A percentile compares a stretch with the other conserved stretches of the same genome.
phyloP scores from a whole-genome alignment of 23 tunicate genomes.

The Botrylloides violaceus region DNA sequence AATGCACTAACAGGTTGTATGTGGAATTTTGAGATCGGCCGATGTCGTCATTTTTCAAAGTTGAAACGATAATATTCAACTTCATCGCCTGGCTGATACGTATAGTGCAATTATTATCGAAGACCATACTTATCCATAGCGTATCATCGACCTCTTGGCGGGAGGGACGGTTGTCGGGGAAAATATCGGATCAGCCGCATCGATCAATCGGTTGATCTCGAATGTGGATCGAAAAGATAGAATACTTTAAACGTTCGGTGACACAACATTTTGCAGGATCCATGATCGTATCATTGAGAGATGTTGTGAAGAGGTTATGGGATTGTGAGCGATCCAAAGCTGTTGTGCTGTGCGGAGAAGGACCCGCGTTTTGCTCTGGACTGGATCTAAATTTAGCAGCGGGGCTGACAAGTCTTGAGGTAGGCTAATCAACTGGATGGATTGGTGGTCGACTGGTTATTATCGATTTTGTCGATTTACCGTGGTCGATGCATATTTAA shows the following conservation, averaged over 20 bases:
- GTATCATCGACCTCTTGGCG: no score
- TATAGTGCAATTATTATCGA: no score
- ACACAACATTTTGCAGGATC: constrained; percentile 20
- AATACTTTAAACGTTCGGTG: no score
- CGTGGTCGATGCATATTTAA: neutral
- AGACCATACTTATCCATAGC: no score
- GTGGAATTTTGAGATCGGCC: neutral
- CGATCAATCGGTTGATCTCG: no score
- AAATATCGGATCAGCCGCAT: no score
- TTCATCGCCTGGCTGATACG: no score
- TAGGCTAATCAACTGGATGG: neutral
- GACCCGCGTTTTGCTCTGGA: constrained; percentile 47
- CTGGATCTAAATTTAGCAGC: constrained; percentile 28
- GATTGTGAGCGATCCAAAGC: constrained; percentile 39
- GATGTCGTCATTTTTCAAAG: neutral
- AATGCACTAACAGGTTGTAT: constrained; percentile 42
- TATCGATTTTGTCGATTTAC: neutral
- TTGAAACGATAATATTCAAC: neutral
- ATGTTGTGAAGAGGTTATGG: constrained; percentile 24
- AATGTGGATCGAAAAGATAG: neutral
- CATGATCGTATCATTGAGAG: constrained; percentile 41
- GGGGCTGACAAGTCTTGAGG: constrained; percentile 6
- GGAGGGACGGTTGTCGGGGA: no score
- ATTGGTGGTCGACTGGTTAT: no score
- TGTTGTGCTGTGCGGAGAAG: constrained; percentile 32